Evolutionary conservation across 2,888 invertebrate species (phyloP).

Genomic region (Hypena proboscidalis): DNA sequence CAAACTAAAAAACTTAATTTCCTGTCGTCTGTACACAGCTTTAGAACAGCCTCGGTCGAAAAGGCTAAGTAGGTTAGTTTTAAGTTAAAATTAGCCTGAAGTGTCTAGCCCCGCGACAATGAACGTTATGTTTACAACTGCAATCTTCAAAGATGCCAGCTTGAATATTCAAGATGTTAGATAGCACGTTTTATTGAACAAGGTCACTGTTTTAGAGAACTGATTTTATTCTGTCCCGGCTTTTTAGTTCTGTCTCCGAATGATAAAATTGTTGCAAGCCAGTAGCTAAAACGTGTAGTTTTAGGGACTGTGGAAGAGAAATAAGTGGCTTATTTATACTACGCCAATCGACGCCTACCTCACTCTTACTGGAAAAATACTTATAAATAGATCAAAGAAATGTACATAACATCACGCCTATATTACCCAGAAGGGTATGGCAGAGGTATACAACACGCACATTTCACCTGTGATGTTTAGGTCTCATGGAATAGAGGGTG

Average conservation of each 20-base stretch:
- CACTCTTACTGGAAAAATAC: too few species aligned
- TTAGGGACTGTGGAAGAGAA: too few species aligned
- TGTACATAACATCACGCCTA: too few species aligned
- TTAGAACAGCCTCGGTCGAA: constrained; percentile 13
- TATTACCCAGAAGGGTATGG: too few species aligned
- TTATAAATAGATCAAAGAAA: too few species aligned
- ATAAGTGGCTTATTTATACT: too few species aligned
- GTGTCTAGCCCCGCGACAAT: constrained; percentile 34
- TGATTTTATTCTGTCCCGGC: neutral
- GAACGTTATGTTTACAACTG: constrained; percentile 24
- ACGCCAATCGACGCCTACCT: too few species aligned
- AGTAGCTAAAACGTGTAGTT: too few species aligned
- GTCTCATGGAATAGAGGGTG: too few species aligned
- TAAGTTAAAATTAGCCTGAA: constrained; percentile 48
- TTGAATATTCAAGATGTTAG: neutral
- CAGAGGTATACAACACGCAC: too few species aligned
- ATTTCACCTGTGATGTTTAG: too few species aligned
- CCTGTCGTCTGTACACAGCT: constrained; percentile 9
- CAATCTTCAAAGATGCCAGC: neutral
- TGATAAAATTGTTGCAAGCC: neutral
- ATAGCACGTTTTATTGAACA: neutral
- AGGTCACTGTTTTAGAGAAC: neutral
- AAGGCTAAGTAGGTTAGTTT: constrained; percentile 50
- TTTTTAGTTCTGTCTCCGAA: neutral
- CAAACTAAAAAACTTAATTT: neutral